Evolutionary conservation across 2,797 vertebrate species (phyloP).

Genomic region (Intellagama lesueurii): DNA sequence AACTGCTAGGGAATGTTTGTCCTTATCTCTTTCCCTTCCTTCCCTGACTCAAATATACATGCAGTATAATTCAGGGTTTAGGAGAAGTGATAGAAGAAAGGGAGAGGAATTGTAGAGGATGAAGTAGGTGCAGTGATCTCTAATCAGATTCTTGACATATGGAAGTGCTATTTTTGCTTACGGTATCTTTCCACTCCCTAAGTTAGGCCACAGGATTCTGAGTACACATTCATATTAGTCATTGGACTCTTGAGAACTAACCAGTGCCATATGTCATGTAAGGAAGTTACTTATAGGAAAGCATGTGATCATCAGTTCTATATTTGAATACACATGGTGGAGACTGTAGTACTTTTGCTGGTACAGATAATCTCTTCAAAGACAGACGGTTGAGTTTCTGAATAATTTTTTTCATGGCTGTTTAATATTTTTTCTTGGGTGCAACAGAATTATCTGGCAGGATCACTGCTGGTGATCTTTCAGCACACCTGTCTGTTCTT

Average conservation of each 20-base stretch:
- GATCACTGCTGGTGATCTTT: too few relatives aligned
- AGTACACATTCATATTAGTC: constrained; percentile 9
- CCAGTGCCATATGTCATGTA: background rate
- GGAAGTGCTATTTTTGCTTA: background rate
- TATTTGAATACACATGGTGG: background rate
- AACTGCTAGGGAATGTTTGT: background rate
- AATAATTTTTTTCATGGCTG: too few relatives aligned
- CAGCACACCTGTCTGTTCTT: background rate
- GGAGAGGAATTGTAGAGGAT: background rate
- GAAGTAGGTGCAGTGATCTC: background rate
- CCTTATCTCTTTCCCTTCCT: background rate
- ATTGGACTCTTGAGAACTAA: background rate
- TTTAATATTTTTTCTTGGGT: background rate
- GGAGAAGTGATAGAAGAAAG: background rate
- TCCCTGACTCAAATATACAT: background rate
- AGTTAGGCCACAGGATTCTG: background rate
- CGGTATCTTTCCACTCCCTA: background rate
- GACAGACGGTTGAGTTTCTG: background rate
- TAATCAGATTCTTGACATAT: background rate
- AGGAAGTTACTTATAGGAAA: constrained; percentile 11
- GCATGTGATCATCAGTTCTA: rapidly evolving
- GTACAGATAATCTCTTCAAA: background rate
- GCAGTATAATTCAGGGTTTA: background rate
- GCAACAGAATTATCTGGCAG: background rate
- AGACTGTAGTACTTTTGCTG: background rate